Evolutionary conservation across 2,888 invertebrate species (phyloP), one percentile per base, ranked within the genome.

Genomic region (Cremastobaeus sp.): DNA sequence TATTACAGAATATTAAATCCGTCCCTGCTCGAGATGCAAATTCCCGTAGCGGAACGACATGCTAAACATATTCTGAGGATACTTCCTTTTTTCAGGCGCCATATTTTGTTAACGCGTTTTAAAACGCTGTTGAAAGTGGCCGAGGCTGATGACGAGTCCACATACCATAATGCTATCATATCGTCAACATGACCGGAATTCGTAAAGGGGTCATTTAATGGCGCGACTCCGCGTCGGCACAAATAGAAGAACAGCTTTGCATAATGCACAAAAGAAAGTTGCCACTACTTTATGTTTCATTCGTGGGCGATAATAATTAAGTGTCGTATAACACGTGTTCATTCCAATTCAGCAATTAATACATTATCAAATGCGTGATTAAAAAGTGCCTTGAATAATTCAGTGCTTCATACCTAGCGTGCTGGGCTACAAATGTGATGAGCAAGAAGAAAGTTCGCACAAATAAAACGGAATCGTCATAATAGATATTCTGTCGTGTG

Each of bases 211-310:
- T 20, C n/a, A 41, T 30, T 41, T 41, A 17, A 41, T 18, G 55
- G 18, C 30, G 17, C 5, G n/a, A 30, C 17, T 54, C 39, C 43
- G 43, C 12, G 30, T 18, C 3, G 17, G 55, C 55, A 55, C 32
- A 30, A 55, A 32, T 20, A 20, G 6, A 28, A 25, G 43, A 55
- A 55, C 32, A 55, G 34, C 41, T 55, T 55, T 55, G 32, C 55
- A 55, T 55, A 55, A 55, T 55, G 41, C 43, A 41, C 12, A 32
- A 30, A n/a, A n/a, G 30, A 9, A 21, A 18, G 21, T 55, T 43
- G 18, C 43, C n/a, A 43, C 55, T 41, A 43, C 41, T 41, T 55
- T 43, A 41, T 43, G 21, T 32, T 32, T 32, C 55, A 32, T 41
- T 20, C n/a, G 32, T 18, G 32, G 8, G 34, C 20, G 43, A 32